phyloP scores from a whole-genome alignment of 1,140 invertebrate species.

The Psilanteris sp. region DNA sequence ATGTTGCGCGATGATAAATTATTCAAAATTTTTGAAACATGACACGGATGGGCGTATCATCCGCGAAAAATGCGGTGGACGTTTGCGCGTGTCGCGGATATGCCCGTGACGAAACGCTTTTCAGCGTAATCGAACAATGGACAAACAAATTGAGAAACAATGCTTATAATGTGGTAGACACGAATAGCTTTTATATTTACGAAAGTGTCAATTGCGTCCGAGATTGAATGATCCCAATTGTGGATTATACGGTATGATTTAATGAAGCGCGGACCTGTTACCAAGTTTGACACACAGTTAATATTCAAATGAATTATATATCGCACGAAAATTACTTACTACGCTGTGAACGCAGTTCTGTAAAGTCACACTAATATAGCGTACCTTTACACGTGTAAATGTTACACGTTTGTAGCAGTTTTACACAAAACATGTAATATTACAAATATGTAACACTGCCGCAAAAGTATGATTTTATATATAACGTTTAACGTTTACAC shows the following conservation, averaged over 20 bases:
- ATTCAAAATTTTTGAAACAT: slow-evolving; percentile 17
- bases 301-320: slow-evolving; percentile 37
- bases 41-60: not conserved
- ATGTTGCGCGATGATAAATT: slow-evolving; percentile 31
- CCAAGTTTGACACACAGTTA: slow-evolving; percentile 14
- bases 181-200: slow-evolving; percentile 46
- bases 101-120: slow-evolving; percentile 5
- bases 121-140: slow-evolving; percentile 22
- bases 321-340: no score
- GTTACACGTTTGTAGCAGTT: no score
- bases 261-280: slow-evolving; percentile 44
- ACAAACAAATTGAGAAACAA: slow-evolving; percentile 51
- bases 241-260: slow-evolving; percentile 39
- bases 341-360: no score
- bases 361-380: no score
- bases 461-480: no score
- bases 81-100: slow-evolving; percentile 11
- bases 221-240: slow-evolving; percentile 47
- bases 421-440: no score
- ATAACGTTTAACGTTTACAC: no score
- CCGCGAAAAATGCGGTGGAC: not conserved
- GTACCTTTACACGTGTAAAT: no score
- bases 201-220: slow-evolving; percentile 28
- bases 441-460: no score
- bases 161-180: slow-evolving; percentile 33